Evolutionary conservation across 2,888 invertebrate species (phyloP).

Genomic region (Cenopis cana): DNA sequence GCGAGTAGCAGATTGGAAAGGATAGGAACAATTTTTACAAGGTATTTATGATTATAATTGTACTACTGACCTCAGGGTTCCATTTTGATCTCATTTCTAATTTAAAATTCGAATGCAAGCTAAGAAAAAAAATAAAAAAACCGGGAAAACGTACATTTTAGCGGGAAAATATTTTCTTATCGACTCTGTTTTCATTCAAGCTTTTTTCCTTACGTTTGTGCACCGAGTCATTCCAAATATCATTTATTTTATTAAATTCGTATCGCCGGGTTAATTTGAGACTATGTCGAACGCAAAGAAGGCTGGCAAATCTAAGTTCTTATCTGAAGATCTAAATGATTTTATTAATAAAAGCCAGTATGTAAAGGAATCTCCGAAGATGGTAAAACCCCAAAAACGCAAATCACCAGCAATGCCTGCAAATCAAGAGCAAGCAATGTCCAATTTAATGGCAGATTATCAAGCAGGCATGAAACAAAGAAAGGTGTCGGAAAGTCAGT

Average conservation of each 20-base stretch:
- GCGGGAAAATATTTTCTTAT: conserved; percentile 34
- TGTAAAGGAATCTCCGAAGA: conserved; percentile 61
- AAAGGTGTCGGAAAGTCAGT: conserved; percentile 56
- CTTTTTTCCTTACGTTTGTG: background rate
- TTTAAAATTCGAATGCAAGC: conserved; percentile 34
- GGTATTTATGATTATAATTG: conserved; percentile 73
- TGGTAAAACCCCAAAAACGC: conserved; percentile 62
- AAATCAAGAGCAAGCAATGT: conserved; percentile 60
- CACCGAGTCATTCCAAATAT: too few species aligned
- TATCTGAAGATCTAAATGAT: conserved; percentile 63
- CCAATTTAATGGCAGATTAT: conserved; percentile 60
- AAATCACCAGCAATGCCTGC: conserved; percentile 48
- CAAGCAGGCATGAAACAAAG: conserved; percentile 62
- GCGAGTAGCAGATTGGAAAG: conserved; percentile 89
- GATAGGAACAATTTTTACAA: conserved; percentile 89
- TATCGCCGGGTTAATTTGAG: background rate
- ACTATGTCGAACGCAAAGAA: conserved; percentile 65
- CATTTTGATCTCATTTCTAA: conserved; percentile 34
- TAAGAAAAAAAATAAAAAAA: background rate
- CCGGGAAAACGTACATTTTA: conserved; percentile 29
- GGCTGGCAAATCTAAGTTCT: conserved; percentile 61
- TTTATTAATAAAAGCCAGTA: conserved; percentile 65
- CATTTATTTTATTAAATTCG: background rate
- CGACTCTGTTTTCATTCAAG: background rate
- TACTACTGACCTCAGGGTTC: conserved; percentile 35